Percentiles rank a stretch among this genome's conserved stretches.
These are phyloP conservation scores for Delia radicum DNA, from an alignment of 1,140 invertebrate genomes.

Conservation along the genomic window DNA sequence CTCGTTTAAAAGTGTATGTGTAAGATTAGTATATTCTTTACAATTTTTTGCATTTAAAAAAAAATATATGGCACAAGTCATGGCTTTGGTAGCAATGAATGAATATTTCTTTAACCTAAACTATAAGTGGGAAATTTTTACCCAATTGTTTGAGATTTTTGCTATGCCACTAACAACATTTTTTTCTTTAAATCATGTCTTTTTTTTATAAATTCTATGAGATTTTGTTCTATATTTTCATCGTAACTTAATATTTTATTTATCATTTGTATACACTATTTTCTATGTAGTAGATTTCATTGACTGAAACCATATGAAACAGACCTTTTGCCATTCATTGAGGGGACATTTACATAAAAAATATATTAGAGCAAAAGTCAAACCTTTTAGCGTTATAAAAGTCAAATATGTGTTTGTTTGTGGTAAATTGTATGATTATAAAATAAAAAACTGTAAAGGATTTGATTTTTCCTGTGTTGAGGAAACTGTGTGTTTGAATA, in stretches of 20 bases:
- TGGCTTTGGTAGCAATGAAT: not conserved
- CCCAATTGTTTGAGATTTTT: not conserved
- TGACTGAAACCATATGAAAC: not conserved
- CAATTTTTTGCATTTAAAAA: not conserved
- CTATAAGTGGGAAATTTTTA: not conserved
- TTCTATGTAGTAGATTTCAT: not conserved
- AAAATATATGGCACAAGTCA: not conserved
- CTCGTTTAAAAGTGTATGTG: not conserved
- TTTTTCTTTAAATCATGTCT: not conserved
- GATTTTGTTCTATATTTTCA: not conserved
- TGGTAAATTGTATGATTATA: not conserved
- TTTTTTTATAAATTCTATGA: not conserved
- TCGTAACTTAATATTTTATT: not conserved
- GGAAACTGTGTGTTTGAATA: too few relatives aligned
- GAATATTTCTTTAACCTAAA: not conserved
- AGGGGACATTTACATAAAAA: not conserved
- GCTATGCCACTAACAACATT: not conserved
- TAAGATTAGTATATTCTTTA: not conserved
- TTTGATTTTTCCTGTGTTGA: not conserved
- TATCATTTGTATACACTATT: not conserved
- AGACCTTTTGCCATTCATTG: not conserved
- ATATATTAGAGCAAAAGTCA: not conserved
- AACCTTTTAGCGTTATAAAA: not conserved
- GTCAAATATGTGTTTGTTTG: not conserved
- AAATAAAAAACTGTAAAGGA: not conserved